Base-by-base conservation (phyloP, 1,140 invertebrate species). In the Drosophila eugracilis region DNA sequence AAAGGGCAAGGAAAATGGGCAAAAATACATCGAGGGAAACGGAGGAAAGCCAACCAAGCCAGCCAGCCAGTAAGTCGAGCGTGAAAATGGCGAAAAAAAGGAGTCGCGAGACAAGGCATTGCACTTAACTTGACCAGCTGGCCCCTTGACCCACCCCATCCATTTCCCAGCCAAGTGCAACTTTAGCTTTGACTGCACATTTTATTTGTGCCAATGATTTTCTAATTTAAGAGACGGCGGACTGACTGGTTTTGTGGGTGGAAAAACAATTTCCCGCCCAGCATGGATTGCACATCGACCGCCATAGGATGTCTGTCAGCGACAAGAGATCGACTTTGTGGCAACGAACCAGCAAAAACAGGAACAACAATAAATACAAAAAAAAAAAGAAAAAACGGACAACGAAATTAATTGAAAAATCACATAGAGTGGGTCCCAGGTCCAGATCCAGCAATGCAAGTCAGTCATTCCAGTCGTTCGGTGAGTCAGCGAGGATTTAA, bases 161-260 rank as follows among this genome's bases (percentile, higher is more conserved):
- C 36, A 24, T 9, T 19, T 15, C 14, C 7, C n/a, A 7, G 41
- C 66, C 53, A 58, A 80, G 66, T 86, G 69, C 79, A 78, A 69
- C 77, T 72, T 60, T 65, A 32, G 65, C 66, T 77, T 39, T 49
- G 48, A 41, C 58, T 77, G 62, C 54, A 70, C 60, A 85, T 85
- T 84, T 85, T 85, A 85, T 86, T 86, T 85, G 81, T 85, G 80
- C 69, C 80, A 80, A 85, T 85, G 80, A 86, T 86, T 85, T 85
- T 86, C 80, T 85, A 85, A 85, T 86, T 86, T 74, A 60, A 67
- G 49, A 58, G 34, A 17, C 45, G 44, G 12, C n/a, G n/a, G n/a
- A n/a, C n/a, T n/a, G n/a, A n/a, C n/a, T n/a, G n/a, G n/a, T n/a
- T n/a, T 41, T 19, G 22, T 12, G 54, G 62, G 34, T 63, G 63